phyloP scores from a whole-genome alignment of 2,888 invertebrate genomes.

The Gibbula magus region DNA sequence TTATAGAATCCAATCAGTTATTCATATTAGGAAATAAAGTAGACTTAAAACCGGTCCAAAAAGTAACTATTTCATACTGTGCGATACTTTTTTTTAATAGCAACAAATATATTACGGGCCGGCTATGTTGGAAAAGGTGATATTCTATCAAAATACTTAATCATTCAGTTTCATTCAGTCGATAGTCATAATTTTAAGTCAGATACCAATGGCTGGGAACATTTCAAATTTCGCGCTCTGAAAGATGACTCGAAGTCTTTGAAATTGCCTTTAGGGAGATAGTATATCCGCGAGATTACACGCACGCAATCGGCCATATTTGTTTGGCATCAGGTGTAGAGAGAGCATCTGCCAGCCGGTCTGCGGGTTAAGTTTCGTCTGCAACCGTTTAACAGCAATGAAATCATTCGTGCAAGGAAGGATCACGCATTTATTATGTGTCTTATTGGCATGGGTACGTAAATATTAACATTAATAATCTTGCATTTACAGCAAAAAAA shows the following conservation, averaged over 20 bases:
- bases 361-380: not conserved
- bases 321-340: slow-evolving; percentile 34
- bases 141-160: no score
- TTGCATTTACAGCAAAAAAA: not conserved
- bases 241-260: not conserved
- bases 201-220: no score
- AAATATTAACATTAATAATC: not conserved
- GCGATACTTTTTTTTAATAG: no score
- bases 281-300: slow-evolving; percentile 40
- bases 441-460: slow-evolving; percentile 4
- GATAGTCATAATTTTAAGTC: no score
- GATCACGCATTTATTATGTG: not conserved
- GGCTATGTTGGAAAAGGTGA: no score
- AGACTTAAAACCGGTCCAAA: no score
- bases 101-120: no score
- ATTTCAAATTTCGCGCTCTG: slow-evolving; percentile 1
- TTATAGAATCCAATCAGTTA: no score
- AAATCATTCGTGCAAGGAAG: not conserved
- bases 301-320: slow-evolving; percentile 41
- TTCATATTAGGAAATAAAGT: no score
- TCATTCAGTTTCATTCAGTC: no score
- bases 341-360: not conserved
- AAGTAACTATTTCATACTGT: no score
- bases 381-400: not conserved
- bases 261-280: not conserved